These are phyloP conservation scores for Pseudococcus longispinus DNA, from an alignment of 2,888 invertebrate genomes.

Conservation along the genomic window DNA sequence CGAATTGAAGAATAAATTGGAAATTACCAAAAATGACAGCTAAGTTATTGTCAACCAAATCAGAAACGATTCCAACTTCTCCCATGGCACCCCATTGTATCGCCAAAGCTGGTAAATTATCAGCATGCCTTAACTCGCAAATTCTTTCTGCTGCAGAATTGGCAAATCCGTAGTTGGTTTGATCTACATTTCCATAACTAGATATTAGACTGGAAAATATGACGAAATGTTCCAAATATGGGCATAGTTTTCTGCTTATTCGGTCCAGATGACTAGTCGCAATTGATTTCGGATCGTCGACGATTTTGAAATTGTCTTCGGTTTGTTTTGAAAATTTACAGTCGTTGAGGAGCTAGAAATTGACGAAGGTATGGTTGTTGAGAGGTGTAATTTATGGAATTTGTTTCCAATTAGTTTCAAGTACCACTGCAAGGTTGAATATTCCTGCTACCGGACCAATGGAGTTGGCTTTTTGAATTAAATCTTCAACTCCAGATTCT, in stretches of 20 bases:
- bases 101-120: conserved; percentile 79
- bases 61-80: conserved; percentile 73
- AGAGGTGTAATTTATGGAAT: not conserved
- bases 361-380: not conserved
- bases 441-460: conserved; percentile 81
- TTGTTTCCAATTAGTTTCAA: conserved; percentile 54
- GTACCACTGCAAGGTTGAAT: conserved; percentile 85
- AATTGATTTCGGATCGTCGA: conserved; percentile 79
- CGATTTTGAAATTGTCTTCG: conserved; percentile 71
- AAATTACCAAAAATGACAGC: conserved; percentile 67
- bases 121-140: conserved; percentile 74
- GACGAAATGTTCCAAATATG: conserved; percentile 74
- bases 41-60: conserved; percentile 70
- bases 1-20: not conserved
- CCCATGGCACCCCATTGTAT: conserved; percentile 94
- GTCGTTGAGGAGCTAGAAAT: conserved; percentile 72
- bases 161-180: conserved; percentile 88
- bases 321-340: conserved; percentile 80
- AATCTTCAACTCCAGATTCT: conserved; percentile 71
- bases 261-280: conserved; percentile 81
- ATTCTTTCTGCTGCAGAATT: conserved; percentile 73
- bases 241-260: conserved; percentile 69
- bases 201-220: conserved; percentile 92
- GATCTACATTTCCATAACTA: conserved; percentile 91
- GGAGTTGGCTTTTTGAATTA: conserved; percentile 71